Evolutionary conservation across 2,797 vertebrate species (phyloP).

Genomic region (Chloroceryle inda): DNA sequence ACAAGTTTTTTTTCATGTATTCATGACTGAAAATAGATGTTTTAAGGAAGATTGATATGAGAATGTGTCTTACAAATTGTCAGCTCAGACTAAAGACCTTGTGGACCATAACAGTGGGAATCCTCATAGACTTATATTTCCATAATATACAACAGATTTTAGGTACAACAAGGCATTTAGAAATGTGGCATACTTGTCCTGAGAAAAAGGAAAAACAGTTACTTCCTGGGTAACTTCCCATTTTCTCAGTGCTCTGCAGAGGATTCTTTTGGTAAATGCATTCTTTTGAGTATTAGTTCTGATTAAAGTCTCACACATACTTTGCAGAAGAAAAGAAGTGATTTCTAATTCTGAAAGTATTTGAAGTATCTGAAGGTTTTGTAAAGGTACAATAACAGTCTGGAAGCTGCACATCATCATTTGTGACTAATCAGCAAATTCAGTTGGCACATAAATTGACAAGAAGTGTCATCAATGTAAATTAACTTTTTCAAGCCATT

Average conservation of each 20-base stretch:
- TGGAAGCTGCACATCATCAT: not conserved
- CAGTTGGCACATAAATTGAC: slow-evolving; percentile 61
- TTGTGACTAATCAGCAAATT: slow-evolving; percentile 66
- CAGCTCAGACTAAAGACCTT: not conserved
- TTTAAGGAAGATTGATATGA: not conserved
- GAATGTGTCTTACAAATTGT: not conserved
- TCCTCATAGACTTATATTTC: not conserved
- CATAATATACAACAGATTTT: not conserved
- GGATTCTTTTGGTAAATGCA: not conserved
- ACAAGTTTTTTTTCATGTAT: not conserved
- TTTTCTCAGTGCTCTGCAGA: not conserved
- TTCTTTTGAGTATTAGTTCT: not conserved
- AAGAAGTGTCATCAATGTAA: slow-evolving; percentile 75
- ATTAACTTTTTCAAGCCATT: slow-evolving; percentile 64
- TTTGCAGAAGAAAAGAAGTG: not conserved
- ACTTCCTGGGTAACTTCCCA: not conserved
- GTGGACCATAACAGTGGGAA: not conserved
- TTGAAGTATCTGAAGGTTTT: slow-evolving; percentile 1
- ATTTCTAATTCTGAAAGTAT: slow-evolving; percentile 20
- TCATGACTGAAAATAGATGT: not conserved
- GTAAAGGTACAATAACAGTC: not conserved
- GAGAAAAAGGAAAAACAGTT: not conserved
- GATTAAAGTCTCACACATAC: not conserved
- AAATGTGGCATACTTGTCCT: not conserved
- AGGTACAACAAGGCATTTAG: not conserved